Percentiles rank a stretch among this genome's conserved stretches.
These are phyloP conservation scores for Eurystomus glaucurus DNA, from an alignment of 2,797 vertebrate species.

Conservation along the genomic window DNA sequence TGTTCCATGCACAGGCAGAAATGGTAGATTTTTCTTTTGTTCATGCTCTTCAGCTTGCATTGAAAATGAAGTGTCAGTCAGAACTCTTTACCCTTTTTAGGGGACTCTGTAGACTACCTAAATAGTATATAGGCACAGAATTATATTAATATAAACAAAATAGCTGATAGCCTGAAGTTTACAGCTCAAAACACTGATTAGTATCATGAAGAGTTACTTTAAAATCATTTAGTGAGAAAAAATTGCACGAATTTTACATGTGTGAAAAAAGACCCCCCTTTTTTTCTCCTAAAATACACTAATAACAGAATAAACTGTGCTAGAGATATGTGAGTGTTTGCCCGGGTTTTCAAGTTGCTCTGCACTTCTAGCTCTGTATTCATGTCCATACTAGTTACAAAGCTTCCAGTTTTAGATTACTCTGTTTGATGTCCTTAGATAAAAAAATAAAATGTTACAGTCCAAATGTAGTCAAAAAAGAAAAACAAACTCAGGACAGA, in stretches of 20 bases:
- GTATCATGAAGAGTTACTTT: not conserved
- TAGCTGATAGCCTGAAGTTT: not conserved
- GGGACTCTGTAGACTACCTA: not conserved
- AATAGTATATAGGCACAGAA: not conserved
- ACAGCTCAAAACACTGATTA: not conserved
- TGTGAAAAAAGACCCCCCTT: not conserved
- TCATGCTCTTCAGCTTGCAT: not conserved
- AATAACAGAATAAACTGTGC: not conserved
- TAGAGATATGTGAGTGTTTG: not conserved
- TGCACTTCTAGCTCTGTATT: not conserved
- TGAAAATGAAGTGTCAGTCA: not conserved
- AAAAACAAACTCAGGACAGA: not conserved
- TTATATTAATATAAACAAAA: not conserved
- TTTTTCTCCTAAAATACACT: not conserved
- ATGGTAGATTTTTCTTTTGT: not conserved
- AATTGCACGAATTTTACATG: not conserved
- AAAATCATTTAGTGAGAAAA: not conserved
- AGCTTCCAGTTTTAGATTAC: not conserved
- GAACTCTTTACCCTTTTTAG: not conserved
- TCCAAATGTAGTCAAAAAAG: not conserved
- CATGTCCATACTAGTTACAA: not conserved
- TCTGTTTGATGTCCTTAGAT: accelerated
- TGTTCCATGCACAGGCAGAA: not conserved
- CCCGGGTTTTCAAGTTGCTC: not conserved
- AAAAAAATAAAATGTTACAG: not conserved